A percentile compares a stretch with the other conserved stretches of the same genome.
Evolutionary conservation across 2,113 vertebrate genomes (phyloP).

Genomic region (Podarcis raffonei): DNA sequence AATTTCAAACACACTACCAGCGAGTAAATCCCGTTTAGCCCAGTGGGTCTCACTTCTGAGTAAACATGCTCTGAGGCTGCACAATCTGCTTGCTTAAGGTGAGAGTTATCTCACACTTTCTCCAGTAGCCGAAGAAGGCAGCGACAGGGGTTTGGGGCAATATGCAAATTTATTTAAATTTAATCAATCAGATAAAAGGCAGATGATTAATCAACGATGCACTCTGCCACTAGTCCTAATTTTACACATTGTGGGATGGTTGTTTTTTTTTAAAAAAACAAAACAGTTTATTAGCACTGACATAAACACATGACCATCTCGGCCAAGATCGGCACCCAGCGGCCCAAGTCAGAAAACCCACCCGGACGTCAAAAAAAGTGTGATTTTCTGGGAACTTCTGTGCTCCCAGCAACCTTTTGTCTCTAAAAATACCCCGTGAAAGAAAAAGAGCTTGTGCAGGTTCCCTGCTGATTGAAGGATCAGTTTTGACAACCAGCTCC

Average conservation of each 20-base stretch:
- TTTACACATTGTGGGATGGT: neutral
- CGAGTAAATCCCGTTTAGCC: neutral
- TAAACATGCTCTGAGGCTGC: neutral
- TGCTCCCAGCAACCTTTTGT: neutral
- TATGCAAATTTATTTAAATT: constrained; percentile 26
- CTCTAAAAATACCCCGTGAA: neutral
- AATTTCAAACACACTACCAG: neutral
- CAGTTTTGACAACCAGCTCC: neutral
- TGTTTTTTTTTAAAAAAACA: neutral
- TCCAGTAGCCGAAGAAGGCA: neutral
- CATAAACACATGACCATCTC: neutral
- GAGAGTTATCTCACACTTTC: neutral
- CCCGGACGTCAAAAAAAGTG: neutral
- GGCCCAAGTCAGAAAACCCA: neutral
- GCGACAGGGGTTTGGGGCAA: neutral
- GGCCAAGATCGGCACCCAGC: rapidly evolving
- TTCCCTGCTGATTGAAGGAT: neutral
- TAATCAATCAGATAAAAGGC: constrained; percentile 22
- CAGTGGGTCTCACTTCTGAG: neutral
- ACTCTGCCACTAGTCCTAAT: neutral
- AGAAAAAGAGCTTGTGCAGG: neutral
- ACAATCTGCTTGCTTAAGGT: neutral
- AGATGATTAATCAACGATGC: neutral
- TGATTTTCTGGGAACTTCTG: neutral
- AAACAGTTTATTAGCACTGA: neutral